These are phyloP conservation scores for Sarcophaga variegata DNA, from an alignment of 2,888 invertebrate genomes.

Conservation along the genomic window DNA sequence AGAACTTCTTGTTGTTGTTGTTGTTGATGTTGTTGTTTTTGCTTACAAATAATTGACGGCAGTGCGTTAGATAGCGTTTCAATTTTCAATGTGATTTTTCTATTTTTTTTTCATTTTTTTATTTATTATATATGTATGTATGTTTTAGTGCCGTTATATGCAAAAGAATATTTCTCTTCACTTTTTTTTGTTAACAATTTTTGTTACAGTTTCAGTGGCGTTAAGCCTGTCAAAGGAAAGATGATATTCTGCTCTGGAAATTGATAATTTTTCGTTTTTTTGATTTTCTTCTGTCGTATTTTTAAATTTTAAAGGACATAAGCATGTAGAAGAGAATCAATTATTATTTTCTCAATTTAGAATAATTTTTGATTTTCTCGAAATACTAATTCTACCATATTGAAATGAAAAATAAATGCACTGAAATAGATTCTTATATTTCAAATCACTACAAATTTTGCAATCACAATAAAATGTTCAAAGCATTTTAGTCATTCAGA, in stretches of 20 bases:
- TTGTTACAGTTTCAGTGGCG: constrained; percentile 26
- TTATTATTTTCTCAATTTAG: no score
- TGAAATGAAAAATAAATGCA: no score
- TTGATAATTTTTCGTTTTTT: neutral
- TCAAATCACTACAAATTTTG: no score
- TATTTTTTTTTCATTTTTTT: constrained; percentile 20
- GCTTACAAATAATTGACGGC: constrained; percentile 73
- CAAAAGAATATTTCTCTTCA: constrained; percentile 49
- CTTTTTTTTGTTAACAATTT: neutral
- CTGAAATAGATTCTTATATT: no score
- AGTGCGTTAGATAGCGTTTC: constrained; percentile 75
- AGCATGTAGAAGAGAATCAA: no score
- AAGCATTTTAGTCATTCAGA: no score
- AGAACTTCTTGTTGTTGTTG: constrained; percentile 31
- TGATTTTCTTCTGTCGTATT: no score
- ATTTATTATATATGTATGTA: no score
- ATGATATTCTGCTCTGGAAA: neutral
- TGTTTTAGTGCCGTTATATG: constrained; percentile 2
- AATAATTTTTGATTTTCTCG: no score
- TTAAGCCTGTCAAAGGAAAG: constrained; percentile 37
- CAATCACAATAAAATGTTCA: no score
- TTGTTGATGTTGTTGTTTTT: constrained; percentile 54
- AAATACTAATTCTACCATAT: no score
- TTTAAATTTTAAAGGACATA: no score
- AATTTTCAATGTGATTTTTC: constrained; percentile 18